Percentiles rank a stretch among this genome's conserved stretches.
Conservation (phyloP, 2,888 invertebrate genomes). For the Cremastinae sp. region DNA sequence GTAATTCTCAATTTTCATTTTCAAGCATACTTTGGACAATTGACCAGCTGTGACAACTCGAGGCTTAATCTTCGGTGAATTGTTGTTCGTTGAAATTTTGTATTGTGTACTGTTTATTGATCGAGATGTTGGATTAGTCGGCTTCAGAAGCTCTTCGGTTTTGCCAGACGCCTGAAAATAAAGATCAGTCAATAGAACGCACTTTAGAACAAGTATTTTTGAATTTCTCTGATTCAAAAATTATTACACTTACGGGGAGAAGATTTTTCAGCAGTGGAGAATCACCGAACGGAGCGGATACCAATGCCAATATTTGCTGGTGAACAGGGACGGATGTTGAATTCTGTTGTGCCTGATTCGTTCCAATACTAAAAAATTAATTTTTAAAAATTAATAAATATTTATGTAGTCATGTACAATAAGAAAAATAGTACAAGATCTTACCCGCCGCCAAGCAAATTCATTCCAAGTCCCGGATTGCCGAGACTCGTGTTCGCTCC, state of each 20-base stretch:
- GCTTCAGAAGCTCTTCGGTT: conserved; percentile 86
- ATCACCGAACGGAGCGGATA: conserved; percentile 93
- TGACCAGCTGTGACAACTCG: conserved; percentile 77
- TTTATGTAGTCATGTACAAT: not conserved
- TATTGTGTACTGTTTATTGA: conserved; percentile 83
- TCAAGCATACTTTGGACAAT: conserved; percentile 75
- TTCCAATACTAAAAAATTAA: conserved; percentile 64
- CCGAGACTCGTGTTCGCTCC: conserved; percentile 69
- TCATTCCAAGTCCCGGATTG: conserved; percentile 70
- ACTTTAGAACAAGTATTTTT: conserved; percentile 19
- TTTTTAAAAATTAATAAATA: conserved; percentile 10
- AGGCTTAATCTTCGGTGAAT: conserved; percentile 84
- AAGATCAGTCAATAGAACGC: conserved; percentile 3
- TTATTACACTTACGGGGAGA: conserved; percentile 75
- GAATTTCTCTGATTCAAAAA: too few relatives aligned
- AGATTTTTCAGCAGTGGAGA: conserved; percentile 91
- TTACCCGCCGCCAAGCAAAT: conserved; percentile 71
- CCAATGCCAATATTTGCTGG: conserved; percentile 88
- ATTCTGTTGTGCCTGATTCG: conserved; percentile 74
- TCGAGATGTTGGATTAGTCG: conserved; percentile 88
- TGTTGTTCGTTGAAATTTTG: conserved; percentile 83
- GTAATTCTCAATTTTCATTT: too few relatives aligned
- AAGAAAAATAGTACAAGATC: not conserved
- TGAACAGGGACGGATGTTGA: conserved; percentile 82
- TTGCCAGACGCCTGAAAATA: conserved; percentile 82